phyloP scores from a whole-genome alignment of 2,888 invertebrate genomes.

The Lasioglossum villosulum region DNA sequence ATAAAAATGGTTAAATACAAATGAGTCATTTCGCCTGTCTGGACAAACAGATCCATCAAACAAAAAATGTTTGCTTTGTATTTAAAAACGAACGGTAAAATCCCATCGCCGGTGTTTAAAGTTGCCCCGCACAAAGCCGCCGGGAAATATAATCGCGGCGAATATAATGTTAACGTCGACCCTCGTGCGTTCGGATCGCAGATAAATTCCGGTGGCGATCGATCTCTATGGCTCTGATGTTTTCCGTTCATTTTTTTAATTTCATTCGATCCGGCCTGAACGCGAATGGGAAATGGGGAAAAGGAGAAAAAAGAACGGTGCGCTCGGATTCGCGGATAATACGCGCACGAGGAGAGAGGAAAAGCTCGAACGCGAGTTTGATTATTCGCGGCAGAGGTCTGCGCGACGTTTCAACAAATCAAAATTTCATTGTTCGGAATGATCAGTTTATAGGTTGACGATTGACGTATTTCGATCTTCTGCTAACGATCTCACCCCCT shows the following conservation, averaged over 20 bases:
- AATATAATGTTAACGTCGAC: not conserved
- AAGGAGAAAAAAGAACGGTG: not conserved
- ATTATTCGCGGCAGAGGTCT: slow-evolving; percentile 27
- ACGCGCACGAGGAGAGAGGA: not conserved
- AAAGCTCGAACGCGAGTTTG: slow-evolving; percentile 7
- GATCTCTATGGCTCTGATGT: not conserved
- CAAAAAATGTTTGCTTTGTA: not conserved
- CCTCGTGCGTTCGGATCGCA: not conserved
- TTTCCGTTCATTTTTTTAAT: slow-evolving; percentile 19
- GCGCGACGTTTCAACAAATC: slow-evolving; percentile 31
- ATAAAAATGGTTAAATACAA: not conserved
- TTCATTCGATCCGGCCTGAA: not conserved
- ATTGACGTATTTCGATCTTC: not conserved
- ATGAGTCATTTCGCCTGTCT: not conserved
- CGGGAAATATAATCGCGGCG: not conserved
- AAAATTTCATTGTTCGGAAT: slow-evolving; percentile 40
- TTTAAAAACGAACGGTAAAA: not conserved
- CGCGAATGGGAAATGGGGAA: not conserved
- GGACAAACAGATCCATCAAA: not conserved
- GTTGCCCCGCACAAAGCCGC: not conserved
- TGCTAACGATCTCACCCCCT: not conserved
- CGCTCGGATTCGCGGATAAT: not conserved
- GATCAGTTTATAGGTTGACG: slow-evolving; percentile 38
- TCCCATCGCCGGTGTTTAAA: not conserved
- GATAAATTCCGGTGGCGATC: slow-evolving; percentile 9